Evolutionary conservation across 1,140 invertebrate genomes (phyloP).

Genomic region (Drosophila ohnishii): DNA sequence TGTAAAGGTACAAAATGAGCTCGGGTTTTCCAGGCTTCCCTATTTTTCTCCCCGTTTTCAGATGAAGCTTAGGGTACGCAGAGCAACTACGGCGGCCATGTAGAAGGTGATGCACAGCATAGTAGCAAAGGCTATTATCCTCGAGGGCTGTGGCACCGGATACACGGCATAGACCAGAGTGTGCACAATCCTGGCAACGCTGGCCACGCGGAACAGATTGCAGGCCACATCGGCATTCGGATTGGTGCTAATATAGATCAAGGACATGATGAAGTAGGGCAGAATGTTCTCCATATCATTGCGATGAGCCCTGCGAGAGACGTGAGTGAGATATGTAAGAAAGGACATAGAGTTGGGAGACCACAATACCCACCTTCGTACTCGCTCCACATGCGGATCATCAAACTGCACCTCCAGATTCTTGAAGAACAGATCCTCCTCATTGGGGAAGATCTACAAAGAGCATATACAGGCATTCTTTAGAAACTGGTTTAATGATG

Average conservation of each 20-base stretch:
- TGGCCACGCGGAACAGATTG: constrained; percentile 85
- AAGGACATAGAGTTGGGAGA: background rate
- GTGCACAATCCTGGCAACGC: constrained; percentile 85
- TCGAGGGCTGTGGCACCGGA: constrained; percentile 85
- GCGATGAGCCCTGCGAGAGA: constrained; percentile 85
- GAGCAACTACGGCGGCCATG: constrained; percentile 83
- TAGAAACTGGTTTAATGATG: constrained; percentile 22
- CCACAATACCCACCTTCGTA: constrained; percentile 61
- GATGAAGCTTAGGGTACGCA: constrained; percentile 63
- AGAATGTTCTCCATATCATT: constrained; percentile 89
- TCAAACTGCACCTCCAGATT: constrained; percentile 74
- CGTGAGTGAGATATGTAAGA: too few species aligned
- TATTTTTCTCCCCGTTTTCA: constrained; percentile 10
- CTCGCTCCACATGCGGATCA: constrained; percentile 79
- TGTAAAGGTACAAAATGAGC: constrained; percentile 5
- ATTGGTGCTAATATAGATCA: constrained; percentile 85
- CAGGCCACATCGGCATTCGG: constrained; percentile 84
- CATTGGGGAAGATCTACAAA: constrained; percentile 73
- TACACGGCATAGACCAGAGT: constrained; percentile 86
- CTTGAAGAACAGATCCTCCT: constrained; percentile 78
- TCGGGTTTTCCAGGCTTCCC: background rate
- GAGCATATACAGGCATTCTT: background rate
- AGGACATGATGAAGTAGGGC: constrained; percentile 86
- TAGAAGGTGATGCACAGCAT: constrained; percentile 84
- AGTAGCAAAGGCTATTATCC: constrained; percentile 84